A percentile compares a stretch with the other conserved stretches of the same genome.
Conservation (phyloP, 2,797 vertebrate species). For the Pseudochromis fuscus region DNA sequence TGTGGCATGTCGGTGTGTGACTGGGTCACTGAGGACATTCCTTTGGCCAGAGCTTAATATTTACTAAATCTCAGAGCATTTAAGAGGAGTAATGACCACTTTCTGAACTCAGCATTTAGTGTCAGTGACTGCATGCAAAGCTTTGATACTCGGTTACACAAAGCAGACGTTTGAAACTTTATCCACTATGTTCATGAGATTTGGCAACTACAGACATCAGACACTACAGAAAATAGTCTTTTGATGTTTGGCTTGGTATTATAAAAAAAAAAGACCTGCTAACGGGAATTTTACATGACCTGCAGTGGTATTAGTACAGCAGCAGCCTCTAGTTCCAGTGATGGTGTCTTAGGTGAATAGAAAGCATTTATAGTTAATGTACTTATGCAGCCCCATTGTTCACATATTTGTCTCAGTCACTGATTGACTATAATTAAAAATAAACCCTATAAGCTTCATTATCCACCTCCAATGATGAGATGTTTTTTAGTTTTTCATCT, state of each 20-base stretch:
- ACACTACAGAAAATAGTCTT: slow-evolving; percentile 24
- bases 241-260: slow-evolving; percentile 23
- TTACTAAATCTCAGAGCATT: slow-evolving; percentile 50
- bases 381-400: too few relatives aligned
- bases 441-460: too few relatives aligned
- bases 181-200: slow-evolving; percentile 20
- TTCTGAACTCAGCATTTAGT: slow-evolving; percentile 33
- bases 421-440: background rate
- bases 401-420: too few relatives aligned
- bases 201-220: slow-evolving; percentile 20
- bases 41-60: slow-evolving; percentile 40
- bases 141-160: slow-evolving; percentile 43
- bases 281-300: slow-evolving; percentile 20
- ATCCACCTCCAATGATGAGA: too few relatives aligned
- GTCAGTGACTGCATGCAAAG: slow-evolving; percentile 18
- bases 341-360: background rate
- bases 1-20: slow-evolving; percentile 32
- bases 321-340: slow-evolving; percentile 12
- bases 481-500: too few relatives aligned
- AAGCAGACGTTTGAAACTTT: slow-evolving; percentile 29
- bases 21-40: slow-evolving; percentile 58
- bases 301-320: slow-evolving; percentile 5
- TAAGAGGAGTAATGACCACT: slow-evolving; percentile 47
- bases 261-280: slow-evolving; percentile 21
- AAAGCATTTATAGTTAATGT: background rate